These are phyloP conservation scores for Paramormyrops kingsleyae DNA, from an alignment of 2,113 vertebrate species.

Conservation along the genomic window DNA sequence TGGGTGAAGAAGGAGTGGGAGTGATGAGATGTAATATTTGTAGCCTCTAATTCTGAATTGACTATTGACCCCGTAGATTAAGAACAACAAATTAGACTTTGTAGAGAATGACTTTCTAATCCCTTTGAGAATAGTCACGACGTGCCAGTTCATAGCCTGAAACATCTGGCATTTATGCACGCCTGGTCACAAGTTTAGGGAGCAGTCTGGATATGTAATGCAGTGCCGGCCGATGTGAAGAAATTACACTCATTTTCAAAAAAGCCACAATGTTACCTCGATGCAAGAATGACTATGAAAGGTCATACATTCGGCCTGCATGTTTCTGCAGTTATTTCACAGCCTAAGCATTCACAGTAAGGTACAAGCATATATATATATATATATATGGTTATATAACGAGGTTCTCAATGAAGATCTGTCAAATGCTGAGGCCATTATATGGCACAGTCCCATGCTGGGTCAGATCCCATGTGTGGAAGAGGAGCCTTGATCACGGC, in stretches of 20 bases:
- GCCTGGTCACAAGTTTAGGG: neutral
- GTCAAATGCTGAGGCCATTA: neutral
- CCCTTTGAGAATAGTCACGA: neutral
- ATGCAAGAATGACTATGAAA: neutral
- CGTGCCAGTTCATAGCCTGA: neutral
- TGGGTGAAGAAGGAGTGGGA: neutral
- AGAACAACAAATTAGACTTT: slow-evolving; percentile 2
- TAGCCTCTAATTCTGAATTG: slow-evolving; percentile 1
- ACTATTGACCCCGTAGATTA: slow-evolving; percentile 7
- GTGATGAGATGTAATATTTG: neutral
- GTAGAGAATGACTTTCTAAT: neutral
- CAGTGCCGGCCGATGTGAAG: neutral
- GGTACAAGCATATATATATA: no score
- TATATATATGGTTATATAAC: neutral
- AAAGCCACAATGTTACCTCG: neutral
- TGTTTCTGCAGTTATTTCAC: neutral
- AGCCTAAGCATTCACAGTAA: neutral
- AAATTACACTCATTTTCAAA: neutral
- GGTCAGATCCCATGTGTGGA: neutral
- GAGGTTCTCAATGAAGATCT: neutral
- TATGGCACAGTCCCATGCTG: neutral
- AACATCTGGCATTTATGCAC: neutral
- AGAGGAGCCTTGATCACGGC: neutral
- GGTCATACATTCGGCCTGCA: neutral
- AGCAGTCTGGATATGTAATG: neutral